Conservation (phyloP, 2,888 invertebrate species). For the Apamea monoglypha region DNA sequence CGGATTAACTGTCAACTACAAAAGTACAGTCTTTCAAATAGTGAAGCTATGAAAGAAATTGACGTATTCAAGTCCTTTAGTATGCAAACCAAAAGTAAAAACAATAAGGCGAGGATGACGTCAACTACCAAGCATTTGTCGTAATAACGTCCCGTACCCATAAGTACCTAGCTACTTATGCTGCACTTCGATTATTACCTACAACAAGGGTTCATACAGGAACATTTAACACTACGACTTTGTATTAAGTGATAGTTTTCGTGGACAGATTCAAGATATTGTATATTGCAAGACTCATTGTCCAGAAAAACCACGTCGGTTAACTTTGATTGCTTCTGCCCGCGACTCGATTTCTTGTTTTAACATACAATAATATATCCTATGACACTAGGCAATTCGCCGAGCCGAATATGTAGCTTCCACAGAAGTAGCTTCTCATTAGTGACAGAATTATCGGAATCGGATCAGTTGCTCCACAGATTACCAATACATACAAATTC, state of each 20-base stretch:
- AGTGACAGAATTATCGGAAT: neutral
- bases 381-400: neutral
- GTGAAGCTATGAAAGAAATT: conserved; percentile 3
- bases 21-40: neutral
- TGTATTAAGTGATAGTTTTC: conserved; percentile 1
- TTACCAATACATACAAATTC: neutral
- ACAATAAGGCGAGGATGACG: conserved; percentile 52
- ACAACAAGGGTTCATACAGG: conserved; percentile 22
- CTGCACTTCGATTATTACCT: conserved; percentile 25
- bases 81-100: conserved; percentile 42
- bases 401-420: neutral
- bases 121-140: conserved; percentile 53
- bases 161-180: conserved; percentile 14
- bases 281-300: neutral
- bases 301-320: neutral
- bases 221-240: conserved; percentile 12
- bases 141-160: conserved; percentile 39
- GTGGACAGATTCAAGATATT: neutral
- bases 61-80: neutral
- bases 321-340: neutral
- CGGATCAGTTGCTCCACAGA: neutral
- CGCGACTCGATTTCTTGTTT: neutral
- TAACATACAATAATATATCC: neutral
- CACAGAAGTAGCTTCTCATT: neutral
- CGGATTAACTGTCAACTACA: neutral